phyloP scores from a whole-genome alignment of 2,113 vertebrate species.

The Melanerpes formicivorus region DNA sequence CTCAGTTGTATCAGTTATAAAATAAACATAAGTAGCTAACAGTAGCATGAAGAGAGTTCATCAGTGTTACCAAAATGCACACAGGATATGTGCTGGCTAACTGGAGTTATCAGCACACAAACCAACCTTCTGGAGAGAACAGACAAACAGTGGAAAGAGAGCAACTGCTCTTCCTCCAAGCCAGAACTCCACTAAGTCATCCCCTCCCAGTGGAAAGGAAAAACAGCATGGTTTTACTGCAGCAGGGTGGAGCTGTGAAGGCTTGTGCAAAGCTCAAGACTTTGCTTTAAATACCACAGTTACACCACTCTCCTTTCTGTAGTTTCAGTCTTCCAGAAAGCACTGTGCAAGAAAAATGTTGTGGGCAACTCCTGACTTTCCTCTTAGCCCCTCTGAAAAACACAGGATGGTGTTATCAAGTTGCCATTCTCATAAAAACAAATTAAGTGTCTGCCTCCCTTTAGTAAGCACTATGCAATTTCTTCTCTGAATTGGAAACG shows the following conservation, averaged over 20 bases:
- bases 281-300: conserved; percentile 13
- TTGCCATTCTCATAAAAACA: not conserved
- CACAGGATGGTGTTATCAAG: not conserved
- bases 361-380: not conserved
- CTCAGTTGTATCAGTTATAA: not conserved
- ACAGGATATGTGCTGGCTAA: not conserved
- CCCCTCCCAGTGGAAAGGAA: conserved; percentile 1
- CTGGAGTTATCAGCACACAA: rapidly evolving
- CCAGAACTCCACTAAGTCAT: conserved; percentile 22
- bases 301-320: not conserved
- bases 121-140: not conserved
- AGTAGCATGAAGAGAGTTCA: not conserved
- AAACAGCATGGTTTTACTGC: conserved; percentile 32
- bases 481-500: not conserved
- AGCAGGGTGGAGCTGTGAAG: conserved; percentile 28
- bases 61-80: not conserved
- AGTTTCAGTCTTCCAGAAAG: not conserved
- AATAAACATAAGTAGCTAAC: not conserved
- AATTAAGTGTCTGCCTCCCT: not conserved
- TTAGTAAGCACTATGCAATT: not conserved
- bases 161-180: not conserved
- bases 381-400: not conserved
- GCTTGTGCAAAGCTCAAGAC: not conserved
- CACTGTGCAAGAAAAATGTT: not conserved
- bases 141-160: not conserved